phyloP scores from a whole-genome alignment of 2,888 invertebrate genomes.

The Allolobophora icterica region DNA sequence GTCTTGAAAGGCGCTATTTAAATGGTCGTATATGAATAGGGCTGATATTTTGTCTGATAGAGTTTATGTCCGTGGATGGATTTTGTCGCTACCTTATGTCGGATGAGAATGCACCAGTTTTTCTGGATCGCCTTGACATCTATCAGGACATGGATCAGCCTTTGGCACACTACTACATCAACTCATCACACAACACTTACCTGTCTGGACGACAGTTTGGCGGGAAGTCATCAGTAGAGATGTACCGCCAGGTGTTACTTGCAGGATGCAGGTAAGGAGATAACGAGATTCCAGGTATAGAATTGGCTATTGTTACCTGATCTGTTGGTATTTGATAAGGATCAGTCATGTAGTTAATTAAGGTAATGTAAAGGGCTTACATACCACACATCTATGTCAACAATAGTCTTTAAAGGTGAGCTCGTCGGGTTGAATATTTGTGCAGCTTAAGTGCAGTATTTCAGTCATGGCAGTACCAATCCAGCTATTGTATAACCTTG shows the following conservation, averaged over 20 bases:
- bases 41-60: constrained; percentile 49
- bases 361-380: neutral
- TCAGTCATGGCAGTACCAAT: neutral
- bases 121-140: constrained; percentile 92
- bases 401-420: neutral
- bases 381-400: neutral
- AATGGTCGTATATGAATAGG: neutral
- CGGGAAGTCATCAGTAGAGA: constrained; percentile 94
- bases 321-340: neutral
- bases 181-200: constrained; percentile 74
- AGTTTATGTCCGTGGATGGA: constrained; percentile 84
- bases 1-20: neutral
- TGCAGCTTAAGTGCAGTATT: neutral
- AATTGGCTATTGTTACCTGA: neutral
- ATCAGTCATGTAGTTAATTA: neutral
- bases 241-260: constrained; percentile 94
- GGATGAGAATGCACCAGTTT: constrained; percentile 99
- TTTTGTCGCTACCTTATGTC: constrained; percentile 98
- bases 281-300: neutral
- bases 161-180: constrained; percentile 96
- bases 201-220: constrained; percentile 85
- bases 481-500: neutral
- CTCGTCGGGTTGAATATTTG: neutral
- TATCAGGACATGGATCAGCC: constrained; percentile 95
- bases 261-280: constrained; percentile 86